These are phyloP conservation scores for Cryptus viduatorius DNA, from an alignment of 2,888 invertebrate genomes.

Conservation along the genomic window DNA sequence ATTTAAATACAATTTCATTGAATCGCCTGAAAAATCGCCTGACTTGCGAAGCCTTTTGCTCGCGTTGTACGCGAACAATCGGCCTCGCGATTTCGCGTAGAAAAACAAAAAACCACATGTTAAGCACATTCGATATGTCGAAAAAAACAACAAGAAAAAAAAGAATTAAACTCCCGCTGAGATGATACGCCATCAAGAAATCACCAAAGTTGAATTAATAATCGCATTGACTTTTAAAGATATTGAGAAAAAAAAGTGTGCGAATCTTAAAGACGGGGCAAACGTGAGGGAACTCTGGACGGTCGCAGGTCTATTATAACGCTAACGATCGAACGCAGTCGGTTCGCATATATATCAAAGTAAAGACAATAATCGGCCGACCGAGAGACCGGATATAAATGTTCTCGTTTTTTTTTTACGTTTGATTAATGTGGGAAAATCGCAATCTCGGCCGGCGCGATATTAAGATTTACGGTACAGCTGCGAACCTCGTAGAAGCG, in stretches of 20 bases:
- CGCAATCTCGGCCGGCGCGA: background rate
- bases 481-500: conserved; percentile 6
- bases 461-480: background rate
- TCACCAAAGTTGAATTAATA: conserved; percentile 54
- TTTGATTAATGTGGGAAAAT: conserved; percentile 13
- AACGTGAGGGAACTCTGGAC: conserved; percentile 2
- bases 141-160: background rate
- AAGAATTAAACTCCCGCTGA: background rate
- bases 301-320: conserved; percentile 1
- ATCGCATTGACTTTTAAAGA: conserved; percentile 26
- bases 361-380: background rate
- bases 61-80: conserved; percentile 33
- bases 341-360: conserved; percentile 2
- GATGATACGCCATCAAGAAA: conserved; percentile 4
- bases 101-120: conserved; percentile 16
- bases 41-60: conserved; percentile 25
- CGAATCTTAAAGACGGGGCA: background rate
- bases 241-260: background rate
- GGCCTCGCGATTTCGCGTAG: conserved; percentile 34
- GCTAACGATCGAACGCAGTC: conserved; percentile 21
- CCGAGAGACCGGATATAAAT: background rate
- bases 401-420: background rate
- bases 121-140: conserved; percentile 29
- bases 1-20: conserved; percentile 57
- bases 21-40: conserved; percentile 41